phyloP scores from a whole-genome alignment of 2,888 invertebrate genomes.

The Ormyrus rosae region DNA sequence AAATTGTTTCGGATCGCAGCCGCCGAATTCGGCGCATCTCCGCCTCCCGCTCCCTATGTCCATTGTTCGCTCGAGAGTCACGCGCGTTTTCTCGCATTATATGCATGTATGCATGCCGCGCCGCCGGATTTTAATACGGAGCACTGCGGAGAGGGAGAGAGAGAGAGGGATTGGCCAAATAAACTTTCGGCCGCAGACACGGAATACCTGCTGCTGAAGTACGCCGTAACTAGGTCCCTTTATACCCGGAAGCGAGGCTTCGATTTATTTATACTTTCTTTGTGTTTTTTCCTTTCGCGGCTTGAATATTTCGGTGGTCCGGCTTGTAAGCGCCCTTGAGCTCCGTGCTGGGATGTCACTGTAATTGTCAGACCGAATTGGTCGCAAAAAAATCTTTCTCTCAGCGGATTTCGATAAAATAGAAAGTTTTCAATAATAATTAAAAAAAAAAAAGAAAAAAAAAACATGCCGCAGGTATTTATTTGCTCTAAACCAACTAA shows the following conservation, averaged over 20 bases:
- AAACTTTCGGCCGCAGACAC: conserved; percentile 50
- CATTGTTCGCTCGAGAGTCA: conserved; percentile 38
- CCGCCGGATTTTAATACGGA: conserved; percentile 37
- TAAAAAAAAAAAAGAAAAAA: no score
- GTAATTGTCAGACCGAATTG: no score
- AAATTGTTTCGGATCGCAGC: conserved; percentile 60
- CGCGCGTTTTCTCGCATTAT: conserved; percentile 16
- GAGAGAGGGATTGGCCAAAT: conserved; percentile 63
- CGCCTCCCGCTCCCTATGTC: background rate
- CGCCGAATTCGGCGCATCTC: conserved; percentile 4
- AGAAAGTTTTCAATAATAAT: no score
- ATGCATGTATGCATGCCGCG: conserved; percentile 15
- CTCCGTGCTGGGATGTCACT: no score
- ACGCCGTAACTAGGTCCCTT: conserved; percentile 6
- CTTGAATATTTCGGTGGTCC: conserved; percentile 19
- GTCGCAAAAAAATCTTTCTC: no score
- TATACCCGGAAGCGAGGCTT: conserved; percentile 59
- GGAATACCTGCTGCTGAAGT: conserved; percentile 12
- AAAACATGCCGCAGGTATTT: no score
- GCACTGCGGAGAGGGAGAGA: background rate
- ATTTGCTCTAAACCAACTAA: no score
- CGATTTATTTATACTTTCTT: conserved; percentile 50
- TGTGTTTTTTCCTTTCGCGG: conserved; percentile 22
- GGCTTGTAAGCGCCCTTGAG: no score
- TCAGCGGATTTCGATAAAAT: no score